Evolutionary conservation across 2,113 vertebrate genomes (phyloP), one percentile per base, ranked within the genome.

Genomic region (Gadus macrocephalus): DNA sequence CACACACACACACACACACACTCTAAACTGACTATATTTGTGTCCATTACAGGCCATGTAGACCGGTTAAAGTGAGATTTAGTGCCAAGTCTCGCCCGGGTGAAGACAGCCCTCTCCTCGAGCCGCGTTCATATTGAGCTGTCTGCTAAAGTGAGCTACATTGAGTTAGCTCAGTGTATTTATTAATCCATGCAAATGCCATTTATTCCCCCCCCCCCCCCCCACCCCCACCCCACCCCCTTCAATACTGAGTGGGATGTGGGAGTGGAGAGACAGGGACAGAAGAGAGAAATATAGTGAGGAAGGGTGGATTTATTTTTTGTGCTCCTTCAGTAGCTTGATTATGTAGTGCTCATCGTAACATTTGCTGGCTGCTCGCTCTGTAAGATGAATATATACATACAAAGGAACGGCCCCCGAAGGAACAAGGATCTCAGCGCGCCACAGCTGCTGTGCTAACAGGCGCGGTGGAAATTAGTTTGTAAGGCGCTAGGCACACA

Each of bases 61-160:
- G 68, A 71, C 19, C 77, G 83, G 81, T 85, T 80, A 85, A 87
- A 89, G 83, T 83, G 78, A 84, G 85, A 88, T 89, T 88, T 86
- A 87, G 81, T 74, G 71, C 72, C 25, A 72, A 9, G 49, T 77
- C 77, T 55, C 60, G 74, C 75, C 73, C 15, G 72, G 74, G 70
- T 79, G 81, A 79, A 72, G 68, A 28, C 35, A 42, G 31, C n/a
- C 19, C 42, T 2, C 35, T 38, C 77, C 73, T 77, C 75, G 81
- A 82, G 79, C 53, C 53, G 76, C 85, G 79, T 84, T 72, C 78
- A 86, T 87, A 89, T 84, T 87, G 81, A 84, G 87, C 73, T 88
- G 83, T 81, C 81, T 73, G 53, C 80, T 82, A 81, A 86, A 88
- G 84, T 85, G 83, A 80, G 75, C 81, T 81, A 87, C 85, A 88